Evolutionary conservation across 2,797 vertebrate genomes (phyloP), one percentile per base, ranked within the genome.

Genomic region (Enoplosus armatus): DNA sequence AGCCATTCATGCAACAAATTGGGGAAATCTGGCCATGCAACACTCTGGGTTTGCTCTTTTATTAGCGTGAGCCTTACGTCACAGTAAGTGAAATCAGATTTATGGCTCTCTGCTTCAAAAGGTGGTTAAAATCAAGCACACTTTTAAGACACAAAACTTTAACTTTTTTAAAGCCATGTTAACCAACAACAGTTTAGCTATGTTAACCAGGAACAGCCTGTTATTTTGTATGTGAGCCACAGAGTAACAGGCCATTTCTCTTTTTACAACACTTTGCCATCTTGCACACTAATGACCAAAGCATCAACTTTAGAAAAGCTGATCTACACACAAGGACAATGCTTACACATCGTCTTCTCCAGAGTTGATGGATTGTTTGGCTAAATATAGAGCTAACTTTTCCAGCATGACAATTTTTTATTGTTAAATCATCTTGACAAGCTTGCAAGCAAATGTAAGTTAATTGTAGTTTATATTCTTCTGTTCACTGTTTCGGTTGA

Each of bases 1-100:
- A 96, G 94, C 95, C 96, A 96, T 96, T 98, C 96, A 97, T 95
- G 96, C 96, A 96, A 96, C 94, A 96, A 96, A 96, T 96, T 95
- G 95, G 93, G 95, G 92, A 96, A 96, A 95, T 94, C 95, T 96
- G 94, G 94, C 92, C 90, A 90, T 83, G 93, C 95, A 94, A 92
- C 94, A 91, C 92, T 93, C 90, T 85, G 80, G 76, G 90, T 94
- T 95, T 96, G 95, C 95, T 93, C 94, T 96, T 96, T 96, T 95
- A 95, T 93, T 93, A 91, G 92, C 90, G 78, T 90, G 89, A 91
- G 80, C 88, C 83, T 77, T 85, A 90, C 91, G 91, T 94, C 94
- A 95, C 90, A 93, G 90, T 95, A 94, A 92, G 92, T 71, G 59
- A 90, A 91, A 94, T 94, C 93, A 93, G 93, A 95, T 96, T 95